Evolutionary conservation across 2,888 invertebrate genomes (phyloP).

Genomic region (Micropterix aruncella): DNA sequence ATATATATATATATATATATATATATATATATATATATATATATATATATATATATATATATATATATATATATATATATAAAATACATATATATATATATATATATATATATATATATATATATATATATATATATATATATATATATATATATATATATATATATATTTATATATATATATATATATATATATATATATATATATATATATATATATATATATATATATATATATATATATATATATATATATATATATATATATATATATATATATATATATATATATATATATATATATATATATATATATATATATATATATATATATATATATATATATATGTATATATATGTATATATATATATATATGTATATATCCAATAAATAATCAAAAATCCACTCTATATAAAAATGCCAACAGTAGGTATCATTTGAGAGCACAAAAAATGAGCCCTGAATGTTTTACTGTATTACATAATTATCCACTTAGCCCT

Average conservation of each 20-base stretch:
- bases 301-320: conserved; percentile 7
- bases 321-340: conserved; percentile 7
- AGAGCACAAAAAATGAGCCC: no score
- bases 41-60: conserved; percentile 6
- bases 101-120: conserved; percentile 6
- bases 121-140: conserved; percentile 7
- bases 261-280: conserved; percentile 7
- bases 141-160: conserved; percentile 7
- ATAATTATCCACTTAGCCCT: no score
- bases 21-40: no score
- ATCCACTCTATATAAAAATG: no score
- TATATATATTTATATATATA: conserved; percentile 7
- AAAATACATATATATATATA: conserved; percentile 7
- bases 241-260: conserved; percentile 7
- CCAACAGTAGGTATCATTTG: no score
- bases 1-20: no score
- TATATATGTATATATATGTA: conserved; percentile 6
- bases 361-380: no score
- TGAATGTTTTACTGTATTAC: no score
- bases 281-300: conserved; percentile 7
- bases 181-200: no score
- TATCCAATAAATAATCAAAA: no score
- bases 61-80: no score
- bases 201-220: no score
- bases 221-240: conserved; percentile 7